phyloP scores from a whole-genome alignment of 2,888 invertebrate species.

The Gnatocerus cornutus region DNA sequence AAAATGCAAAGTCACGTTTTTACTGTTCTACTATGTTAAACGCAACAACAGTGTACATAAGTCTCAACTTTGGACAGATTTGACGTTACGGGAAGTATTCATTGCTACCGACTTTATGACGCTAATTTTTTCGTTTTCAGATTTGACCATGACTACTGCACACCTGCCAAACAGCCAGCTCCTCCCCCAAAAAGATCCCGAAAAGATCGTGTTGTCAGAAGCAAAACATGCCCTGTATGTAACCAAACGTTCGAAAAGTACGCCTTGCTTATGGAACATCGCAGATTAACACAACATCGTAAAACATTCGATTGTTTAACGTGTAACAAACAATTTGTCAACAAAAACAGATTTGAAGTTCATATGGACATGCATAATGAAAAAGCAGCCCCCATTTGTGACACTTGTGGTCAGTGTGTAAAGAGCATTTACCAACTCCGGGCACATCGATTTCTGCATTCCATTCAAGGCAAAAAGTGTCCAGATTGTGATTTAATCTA shows the following conservation, averaged over 20 bases:
- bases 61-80: too few species aligned
- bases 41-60: too few species aligned
- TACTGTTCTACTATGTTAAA: too few species aligned
- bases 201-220: not conserved
- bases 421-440: not conserved
- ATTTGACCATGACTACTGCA: not conserved
- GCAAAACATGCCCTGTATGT: not conserved
- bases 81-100: too few species aligned
- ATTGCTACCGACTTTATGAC: too few species aligned
- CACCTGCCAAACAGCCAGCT: too few species aligned
- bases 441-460: not conserved
- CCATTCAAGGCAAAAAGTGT: conserved; percentile 1
- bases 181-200: too few species aligned
- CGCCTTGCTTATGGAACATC: not conserved
- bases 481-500: conserved; percentile 5
- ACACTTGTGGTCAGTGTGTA: not conserved
- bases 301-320: not conserved
- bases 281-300: not conserved
- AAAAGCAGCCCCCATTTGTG: not conserved
- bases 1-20: too few species aligned
- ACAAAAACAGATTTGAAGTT: not conserved
- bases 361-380: not conserved
- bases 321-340: not conserved
- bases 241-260: conserved; percentile 7
- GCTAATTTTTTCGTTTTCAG: too few species aligned